Percentiles rank a stretch among this genome's conserved stretches.
phyloP scores from a whole-genome alignment of 2,888 invertebrate genomes.

The Prosopocoilus inquinatus region DNA sequence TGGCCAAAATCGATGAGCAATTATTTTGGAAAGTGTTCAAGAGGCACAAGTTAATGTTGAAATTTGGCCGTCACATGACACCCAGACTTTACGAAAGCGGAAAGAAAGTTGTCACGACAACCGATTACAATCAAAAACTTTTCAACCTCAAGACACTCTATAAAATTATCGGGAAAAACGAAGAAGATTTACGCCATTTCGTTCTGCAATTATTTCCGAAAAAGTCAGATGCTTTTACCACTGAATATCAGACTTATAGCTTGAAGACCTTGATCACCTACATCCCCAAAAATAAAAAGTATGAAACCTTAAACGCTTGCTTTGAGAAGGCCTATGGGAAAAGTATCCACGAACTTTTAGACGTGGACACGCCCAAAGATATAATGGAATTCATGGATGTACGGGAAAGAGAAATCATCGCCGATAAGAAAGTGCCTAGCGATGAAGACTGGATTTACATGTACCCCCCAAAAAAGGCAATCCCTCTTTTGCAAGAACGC shows the following conservation, averaged over 20 bases:
- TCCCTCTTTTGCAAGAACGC: slow-evolving; percentile 6
- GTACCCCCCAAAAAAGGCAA: slow-evolving; percentile 3
- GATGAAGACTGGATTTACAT: slow-evolving; percentile 6
- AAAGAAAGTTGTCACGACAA: neutral
- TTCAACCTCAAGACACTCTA: slow-evolving; percentile 3
- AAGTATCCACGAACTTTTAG: neutral
- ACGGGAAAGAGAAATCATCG: slow-evolving; percentile 4
- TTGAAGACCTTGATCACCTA: neutral
- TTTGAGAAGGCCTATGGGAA: slow-evolving; percentile 10
- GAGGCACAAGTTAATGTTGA: slow-evolving; percentile 6
- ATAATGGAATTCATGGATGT: slow-evolving; percentile 2
- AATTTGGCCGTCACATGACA: slow-evolving; percentile 11
- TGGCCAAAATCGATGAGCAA: slow-evolving; percentile 6
- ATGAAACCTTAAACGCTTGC: neutral
- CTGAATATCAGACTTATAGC: neutral
- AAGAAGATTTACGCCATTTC: slow-evolving; percentile 5
- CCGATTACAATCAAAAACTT: neutral
- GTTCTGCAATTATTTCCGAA: slow-evolving; percentile 6
- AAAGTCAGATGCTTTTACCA: slow-evolving; percentile 5
- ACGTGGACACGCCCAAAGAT: too few species aligned
- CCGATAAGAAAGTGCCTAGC: slow-evolving; percentile 1
- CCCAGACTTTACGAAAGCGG: slow-evolving; percentile 5
- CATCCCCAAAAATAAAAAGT: neutral
- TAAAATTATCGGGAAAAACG: slow-evolving; percentile 2
- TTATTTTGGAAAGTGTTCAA: slow-evolving; percentile 9